Evolutionary conservation across 2,113 vertebrate species (phyloP), one percentile per base, ranked within the genome.

Genomic region (Chamaea fasciata): DNA sequence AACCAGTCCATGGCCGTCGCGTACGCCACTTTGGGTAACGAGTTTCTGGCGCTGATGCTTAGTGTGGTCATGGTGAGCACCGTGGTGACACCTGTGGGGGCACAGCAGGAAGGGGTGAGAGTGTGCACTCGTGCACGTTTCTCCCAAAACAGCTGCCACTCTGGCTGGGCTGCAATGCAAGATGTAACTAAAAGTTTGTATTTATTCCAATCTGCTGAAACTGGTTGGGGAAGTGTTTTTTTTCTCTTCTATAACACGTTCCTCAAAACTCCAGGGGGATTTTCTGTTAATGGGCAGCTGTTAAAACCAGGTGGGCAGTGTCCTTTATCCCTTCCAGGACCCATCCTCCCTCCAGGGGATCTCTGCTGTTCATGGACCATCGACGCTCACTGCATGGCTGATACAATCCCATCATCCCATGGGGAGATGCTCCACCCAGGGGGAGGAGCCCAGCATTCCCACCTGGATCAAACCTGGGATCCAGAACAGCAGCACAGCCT

Each of bases 1-100:
- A 99, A 99, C 99, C 99, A 99, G 98, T 99, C 99, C 99, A 99
- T 99, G 97, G 99, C 99, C 33, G 99, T 99, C 97, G 99, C 99
- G 19, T 99, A 99, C 70, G 99, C 99, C 97, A 99, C 99, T 96
- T 99, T 99, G 93, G 99, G 99, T 85, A 99, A 98, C 24, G 99
- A 99, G 98, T 99, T 99, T 98, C 99, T 98, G 96, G 99, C 99
- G 97, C 99, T 99, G 98, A 99, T 99, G 97, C 99, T 99, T 96
- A 99, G 97, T 6, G 99, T 99, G 76, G 99, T 99, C 99, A 99
- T 99, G 95, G 99, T 99, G 92, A 99, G 99, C 84, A 99, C 99
- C 2, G 99, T 99, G 96, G 99, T 99, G 97, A 99, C 99, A 67
- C 99, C 99, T 99, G 97, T 4, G 71, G 84, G 90, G 71, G 95